Conservation (phyloP, 1,140 invertebrate genomes). For the Nasonia giraulti region DNA sequence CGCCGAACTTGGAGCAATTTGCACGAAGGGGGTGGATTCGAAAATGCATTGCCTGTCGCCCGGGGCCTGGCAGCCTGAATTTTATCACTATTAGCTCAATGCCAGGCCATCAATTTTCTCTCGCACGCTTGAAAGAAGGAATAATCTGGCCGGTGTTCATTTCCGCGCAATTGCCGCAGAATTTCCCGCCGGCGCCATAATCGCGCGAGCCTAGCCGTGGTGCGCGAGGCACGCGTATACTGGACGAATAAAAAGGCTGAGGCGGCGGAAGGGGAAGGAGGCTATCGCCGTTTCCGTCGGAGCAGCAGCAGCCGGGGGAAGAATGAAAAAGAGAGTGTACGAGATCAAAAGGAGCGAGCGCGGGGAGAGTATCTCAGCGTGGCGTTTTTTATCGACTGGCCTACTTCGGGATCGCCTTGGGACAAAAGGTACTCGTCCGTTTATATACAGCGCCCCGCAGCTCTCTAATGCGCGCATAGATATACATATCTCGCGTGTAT, state of each 20-base stretch:
- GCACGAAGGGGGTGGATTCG: background rate
- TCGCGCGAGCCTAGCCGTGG: background rate
- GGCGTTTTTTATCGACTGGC: constrained; percentile 50
- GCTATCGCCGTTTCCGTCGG: constrained; percentile 25
- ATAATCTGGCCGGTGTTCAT: constrained; percentile 1
- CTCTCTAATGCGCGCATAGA: background rate
- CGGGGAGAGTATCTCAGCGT: constrained; percentile 8
- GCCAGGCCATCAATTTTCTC: background rate
- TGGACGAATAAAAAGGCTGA: background rate
- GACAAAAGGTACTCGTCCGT: constrained; percentile 43
- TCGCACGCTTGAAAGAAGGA: background rate
- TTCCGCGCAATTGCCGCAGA: constrained; percentile 15
- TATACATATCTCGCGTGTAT: background rate
- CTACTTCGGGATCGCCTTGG: constrained; percentile 50
- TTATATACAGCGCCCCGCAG: constrained; percentile 13
- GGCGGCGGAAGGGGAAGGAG: background rate
- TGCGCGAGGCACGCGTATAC: background rate
- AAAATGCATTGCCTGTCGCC: background rate
- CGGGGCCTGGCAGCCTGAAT: background rate
- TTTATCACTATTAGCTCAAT: background rate
- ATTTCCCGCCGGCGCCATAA: background rate
- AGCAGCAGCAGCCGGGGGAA: background rate
- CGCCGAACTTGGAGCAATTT: background rate
- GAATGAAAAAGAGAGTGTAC: background rate
- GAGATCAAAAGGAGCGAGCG: constrained; percentile 30